phyloP scores from a whole-genome alignment of 2,113 vertebrate genomes.

The Pseudorasbora parva region DNA sequence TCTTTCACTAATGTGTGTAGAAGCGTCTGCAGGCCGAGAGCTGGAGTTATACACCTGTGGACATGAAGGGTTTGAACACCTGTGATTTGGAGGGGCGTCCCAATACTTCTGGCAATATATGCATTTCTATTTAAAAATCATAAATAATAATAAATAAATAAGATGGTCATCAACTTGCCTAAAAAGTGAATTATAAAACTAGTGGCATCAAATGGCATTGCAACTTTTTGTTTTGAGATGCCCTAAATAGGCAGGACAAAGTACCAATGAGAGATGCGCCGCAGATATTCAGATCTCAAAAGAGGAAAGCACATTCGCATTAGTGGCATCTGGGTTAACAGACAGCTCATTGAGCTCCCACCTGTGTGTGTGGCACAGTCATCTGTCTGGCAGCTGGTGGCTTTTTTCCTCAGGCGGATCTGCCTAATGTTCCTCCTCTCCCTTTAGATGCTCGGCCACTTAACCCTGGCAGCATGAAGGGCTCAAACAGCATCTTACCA shows the following conservation, averaged over 20 bases:
- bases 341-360: constrained; percentile 58
- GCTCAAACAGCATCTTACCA: constrained; percentile 70
- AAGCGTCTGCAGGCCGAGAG: too few species aligned
- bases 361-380: constrained; percentile 54
- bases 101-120: too few species aligned
- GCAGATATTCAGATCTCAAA: constrained; percentile 28
- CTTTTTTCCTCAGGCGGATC: constrained; percentile 58
- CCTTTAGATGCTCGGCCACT: constrained; percentile 72
- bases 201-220: not conserved
- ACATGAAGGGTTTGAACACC: too few species aligned
- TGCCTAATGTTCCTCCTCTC: constrained; percentile 48
- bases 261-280: not conserved
- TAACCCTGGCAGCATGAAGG: constrained; percentile 71
- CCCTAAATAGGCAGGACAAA: not conserved
- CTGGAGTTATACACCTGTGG: too few species aligned
- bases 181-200: not conserved
- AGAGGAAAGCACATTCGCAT: constrained; percentile 40
- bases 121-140: too few species aligned
- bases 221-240: not conserved
- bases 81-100: too few species aligned
- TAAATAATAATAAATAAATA: not conserved
- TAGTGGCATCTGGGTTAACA: constrained; percentile 61
- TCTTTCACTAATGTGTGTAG: too few species aligned
- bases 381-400: constrained; percentile 61
- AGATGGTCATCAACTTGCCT: not conserved